Conservation (phyloP, 2,113 vertebrate genomes). For the Daphoenositta chrysoptera region DNA sequence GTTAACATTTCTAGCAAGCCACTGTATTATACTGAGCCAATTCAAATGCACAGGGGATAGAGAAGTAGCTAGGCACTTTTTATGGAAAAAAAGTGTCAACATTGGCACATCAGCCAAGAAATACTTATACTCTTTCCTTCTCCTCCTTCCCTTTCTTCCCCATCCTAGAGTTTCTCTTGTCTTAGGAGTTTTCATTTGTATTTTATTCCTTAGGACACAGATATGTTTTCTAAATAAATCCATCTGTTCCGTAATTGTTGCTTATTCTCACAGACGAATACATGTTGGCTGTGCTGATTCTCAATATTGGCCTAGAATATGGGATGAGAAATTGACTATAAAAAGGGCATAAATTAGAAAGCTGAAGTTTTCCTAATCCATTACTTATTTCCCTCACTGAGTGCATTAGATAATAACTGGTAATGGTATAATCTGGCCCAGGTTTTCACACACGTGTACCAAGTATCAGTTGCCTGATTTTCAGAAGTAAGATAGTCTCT, state of each 20-base stretch:
- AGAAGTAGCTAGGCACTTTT: constrained; percentile 16
- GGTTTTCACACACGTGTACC: neutral
- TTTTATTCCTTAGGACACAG: neutral
- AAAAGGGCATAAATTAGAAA: neutral
- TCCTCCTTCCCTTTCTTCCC: neutral
- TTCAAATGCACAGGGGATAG: constrained; percentile 14
- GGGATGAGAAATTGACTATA: neutral
- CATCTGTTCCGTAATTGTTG: neutral
- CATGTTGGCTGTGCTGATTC: neutral
- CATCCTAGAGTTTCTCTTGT: neutral
- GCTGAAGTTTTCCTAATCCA: neutral
- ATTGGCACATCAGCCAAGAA: neutral
- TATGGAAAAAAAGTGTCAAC: constrained; percentile 18
- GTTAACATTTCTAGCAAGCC: constrained; percentile 19
- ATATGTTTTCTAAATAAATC: neutral
- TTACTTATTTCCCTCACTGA: neutral
- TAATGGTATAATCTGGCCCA: neutral
- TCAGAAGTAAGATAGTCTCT: neutral
- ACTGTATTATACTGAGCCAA: neutral
- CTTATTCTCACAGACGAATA: neutral
- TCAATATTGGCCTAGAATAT: neutral
- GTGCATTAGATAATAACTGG: neutral
- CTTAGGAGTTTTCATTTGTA: neutral
- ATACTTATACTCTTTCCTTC: neutral
- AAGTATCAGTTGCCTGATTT: constrained; percentile 10